Conservation (phyloP, 2,888 invertebrate genomes). For the Suillia variegata region DNA sequence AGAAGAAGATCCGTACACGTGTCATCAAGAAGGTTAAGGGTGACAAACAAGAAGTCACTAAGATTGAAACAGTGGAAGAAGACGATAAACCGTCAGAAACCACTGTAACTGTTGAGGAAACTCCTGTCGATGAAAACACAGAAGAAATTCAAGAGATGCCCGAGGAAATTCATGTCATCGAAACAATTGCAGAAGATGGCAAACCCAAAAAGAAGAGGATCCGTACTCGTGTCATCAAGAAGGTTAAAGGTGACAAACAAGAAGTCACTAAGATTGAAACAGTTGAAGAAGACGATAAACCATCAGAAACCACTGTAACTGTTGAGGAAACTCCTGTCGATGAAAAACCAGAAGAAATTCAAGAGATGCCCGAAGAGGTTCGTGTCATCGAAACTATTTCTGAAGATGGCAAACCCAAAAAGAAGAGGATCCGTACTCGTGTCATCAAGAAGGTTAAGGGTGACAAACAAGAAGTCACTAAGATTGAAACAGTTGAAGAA, state of each 20-base stretch:
- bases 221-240: constrained; percentile 22
- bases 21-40: constrained; percentile 24
- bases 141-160: constrained; percentile 17
- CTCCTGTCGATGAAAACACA: constrained; percentile 20
- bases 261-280: constrained; percentile 10
- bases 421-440: constrained; percentile 24
- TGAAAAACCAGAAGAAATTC: constrained; percentile 17
- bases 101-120: constrained; percentile 24
- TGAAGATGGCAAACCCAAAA: constrained; percentile 24
- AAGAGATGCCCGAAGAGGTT: constrained; percentile 27
- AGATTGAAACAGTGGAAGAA: constrained; percentile 25
- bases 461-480: constrained; percentile 27
- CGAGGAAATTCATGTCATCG: constrained; percentile 21
- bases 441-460: constrained; percentile 27
- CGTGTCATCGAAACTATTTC: constrained; percentile 22
- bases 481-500: constrained; percentile 28
- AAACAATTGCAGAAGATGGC: constrained; percentile 22
- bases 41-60: constrained; percentile 25
- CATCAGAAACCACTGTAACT: constrained; percentile 18
- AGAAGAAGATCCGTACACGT: constrained; percentile 23
- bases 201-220: constrained; percentile 20
- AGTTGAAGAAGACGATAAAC: constrained; percentile 8
- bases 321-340: constrained; percentile 24
- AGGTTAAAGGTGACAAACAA: constrained; percentile 22
- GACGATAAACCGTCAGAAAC: constrained; percentile 23